Base-by-base conservation (phyloP, 1,140 invertebrate species). In the Reticulitermes speratus region DNA sequence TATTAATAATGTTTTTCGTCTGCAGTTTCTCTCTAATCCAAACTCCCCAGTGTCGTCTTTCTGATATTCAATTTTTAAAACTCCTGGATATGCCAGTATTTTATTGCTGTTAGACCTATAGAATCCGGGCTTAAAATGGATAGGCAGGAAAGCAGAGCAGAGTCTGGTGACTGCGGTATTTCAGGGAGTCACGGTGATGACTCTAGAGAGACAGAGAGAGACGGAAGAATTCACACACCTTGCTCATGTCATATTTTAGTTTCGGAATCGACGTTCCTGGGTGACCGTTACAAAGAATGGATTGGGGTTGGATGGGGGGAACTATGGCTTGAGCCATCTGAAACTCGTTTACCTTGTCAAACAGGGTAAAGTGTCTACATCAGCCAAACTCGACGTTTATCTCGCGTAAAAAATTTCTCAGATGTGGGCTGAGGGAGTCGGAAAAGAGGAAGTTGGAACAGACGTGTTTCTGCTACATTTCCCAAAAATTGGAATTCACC, bases 281-380 rank as follows among this genome's bases (percentile, higher is more conserved):
- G n/a, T 30, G 65, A 75, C 65, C 65, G 25, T 75, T 6, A 75
- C 14, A 48, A 48, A 65, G 59, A 23, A 65, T 65, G 59, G 59
- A 19, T 23, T 12, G 59, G 25, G 25, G 59, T 1, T 19, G 59
- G 59, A 7, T 48, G 59, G 19, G 59, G 59, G 3, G 59, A n/a
- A 12, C 59, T 19, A n/a, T 21, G 8, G 19, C 65, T 75, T 16
- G n/a, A 75, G 65, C 65, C 65, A 75, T 75, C 65, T 75, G 65
- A 75, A 75, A 75, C 65, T 75, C 65, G 65, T 75, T 75, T 75
- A 75, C 65, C 25, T 75, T 75, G 65, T 75, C 65, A 75, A 75
- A 75, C 8, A 30, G 65, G 65, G n/a, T 30, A 30, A 30, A 30
- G 14, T 14, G 65, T 14, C 65, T 75, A 75, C 65, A 75, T 75